phyloP scores from a whole-genome alignment of 2,888 invertebrate species.

The Synanthedon tipuliformis region DNA sequence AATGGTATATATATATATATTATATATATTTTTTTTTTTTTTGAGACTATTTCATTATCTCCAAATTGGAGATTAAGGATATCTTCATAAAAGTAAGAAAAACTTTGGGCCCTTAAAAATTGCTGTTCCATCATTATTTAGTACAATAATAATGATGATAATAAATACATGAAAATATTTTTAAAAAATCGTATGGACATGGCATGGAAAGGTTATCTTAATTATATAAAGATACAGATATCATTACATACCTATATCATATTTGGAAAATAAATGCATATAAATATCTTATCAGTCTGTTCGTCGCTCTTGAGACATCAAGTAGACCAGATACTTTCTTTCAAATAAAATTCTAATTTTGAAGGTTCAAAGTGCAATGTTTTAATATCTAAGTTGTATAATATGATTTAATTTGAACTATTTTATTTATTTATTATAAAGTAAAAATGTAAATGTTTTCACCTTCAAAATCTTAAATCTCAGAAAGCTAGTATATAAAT shows the following conservation, averaged over 20 bases:
- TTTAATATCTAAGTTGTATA: neutral
- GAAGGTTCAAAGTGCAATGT: conserved; percentile 14
- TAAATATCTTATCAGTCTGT: conserved; percentile 9
- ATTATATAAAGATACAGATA: neutral
- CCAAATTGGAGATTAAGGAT: no score
- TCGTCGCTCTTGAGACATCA: no score
- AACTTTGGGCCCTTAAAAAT: no score
- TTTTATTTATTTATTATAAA: neutral
- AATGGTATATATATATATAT: no score
- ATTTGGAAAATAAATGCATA: conserved; percentile 4
- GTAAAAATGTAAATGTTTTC: neutral
- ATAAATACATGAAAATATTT: no score
- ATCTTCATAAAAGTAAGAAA: no score
- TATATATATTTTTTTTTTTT: no score
- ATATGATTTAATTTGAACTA: neutral
- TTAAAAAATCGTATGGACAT: no score
- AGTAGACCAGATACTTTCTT: conserved; percentile 10
- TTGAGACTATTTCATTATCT: no score
- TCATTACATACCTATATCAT: conserved; percentile 1
- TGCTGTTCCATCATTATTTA: no score
- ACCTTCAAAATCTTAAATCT: neutral
- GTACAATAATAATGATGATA: no score
- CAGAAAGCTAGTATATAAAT: neutral
- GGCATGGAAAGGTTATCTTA: no score
- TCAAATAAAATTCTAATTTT: conserved; percentile 9